phyloP scores from a whole-genome alignment of 2,888 invertebrate genomes.

The Liodrosophila aerea region DNA sequence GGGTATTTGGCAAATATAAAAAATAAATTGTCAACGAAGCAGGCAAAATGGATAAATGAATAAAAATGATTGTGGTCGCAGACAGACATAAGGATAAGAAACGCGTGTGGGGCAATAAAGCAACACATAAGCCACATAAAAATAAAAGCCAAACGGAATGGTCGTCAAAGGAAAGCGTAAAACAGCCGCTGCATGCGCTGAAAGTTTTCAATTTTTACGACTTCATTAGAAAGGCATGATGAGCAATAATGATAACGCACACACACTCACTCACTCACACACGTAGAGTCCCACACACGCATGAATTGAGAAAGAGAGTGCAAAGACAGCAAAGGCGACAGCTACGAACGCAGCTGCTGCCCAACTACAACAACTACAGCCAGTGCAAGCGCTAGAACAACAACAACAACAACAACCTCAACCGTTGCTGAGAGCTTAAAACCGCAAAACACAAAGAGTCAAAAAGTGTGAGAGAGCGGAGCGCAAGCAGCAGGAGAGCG shows the following conservation, averaged over 20 bases:
- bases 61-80: conserved; percentile 57
- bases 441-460: conserved; percentile 27
- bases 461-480: neutral
- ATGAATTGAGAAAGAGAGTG: conserved; percentile 5
- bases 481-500: neutral
- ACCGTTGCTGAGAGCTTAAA: conserved; percentile 4
- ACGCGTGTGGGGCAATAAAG: conserved; percentile 44
- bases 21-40: conserved; percentile 20
- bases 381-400: conserved; percentile 17
- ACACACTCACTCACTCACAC: neutral
- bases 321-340: conserved; percentile 12
- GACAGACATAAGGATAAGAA: conserved; percentile 23
- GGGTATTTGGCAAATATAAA: conserved; percentile 16
- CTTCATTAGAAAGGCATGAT: conserved; percentile 79
- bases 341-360: conserved; percentile 46
- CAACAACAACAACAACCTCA: conserved; percentile 15
- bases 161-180: conserved; percentile 3
- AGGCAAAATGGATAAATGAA: conserved; percentile 53
- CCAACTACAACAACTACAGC: conserved; percentile 31
- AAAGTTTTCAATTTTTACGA: conserved; percentile 76
- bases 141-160: conserved; percentile 7
- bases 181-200: conserved; percentile 41
- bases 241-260: conserved; percentile 69
- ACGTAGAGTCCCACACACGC: neutral
- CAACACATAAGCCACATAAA: conserved; percentile 42